Base-by-base conservation (phyloP, 2,797 vertebrate genomes). In the Schizopygopsis malacanthus region DNA sequence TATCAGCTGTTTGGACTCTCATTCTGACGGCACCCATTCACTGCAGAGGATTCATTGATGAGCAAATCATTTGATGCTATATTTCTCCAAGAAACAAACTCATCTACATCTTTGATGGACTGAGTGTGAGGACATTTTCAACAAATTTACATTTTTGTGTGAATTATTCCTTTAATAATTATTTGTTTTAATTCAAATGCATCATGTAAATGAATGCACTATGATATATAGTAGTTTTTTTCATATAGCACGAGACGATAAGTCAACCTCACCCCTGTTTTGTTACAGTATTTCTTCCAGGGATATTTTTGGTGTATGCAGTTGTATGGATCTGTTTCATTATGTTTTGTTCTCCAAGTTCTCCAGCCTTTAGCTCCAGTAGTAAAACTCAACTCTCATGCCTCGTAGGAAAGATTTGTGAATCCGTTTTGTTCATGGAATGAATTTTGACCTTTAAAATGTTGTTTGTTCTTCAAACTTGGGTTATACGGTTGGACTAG, bases 181-280 rank as follows among this genome's bases (percentile, higher is more conserved):
- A 8, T n/a, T 59, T 7, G 12, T 28, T 72, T 72, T 45, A 25
- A 25, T 47, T 16, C 1, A 73, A 47, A 25, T 73, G 22, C 8
- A 4, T 47, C 7, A 6, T 33, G 45, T 20, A 50, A 28, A 73
- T 28, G n/a, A 10, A 52, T 10, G 1, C 70, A 47, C 37, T 70
- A 3, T 70, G 12, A 71, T 71, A n/a, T 73, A 2, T 47, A 1
- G 4, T 33, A 28, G 28, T 28, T 28, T 75, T 75, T 71, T 43
- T 4, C 4, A 7, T 2, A 2, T 2, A 73, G 16, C 5, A 6
- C 1, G n/a, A 1, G 25, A 18, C 10, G 9, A 52, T 4, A 0
- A 33, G 47, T 52, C 72, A 3, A 10, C 15, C 28, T 50, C 45
- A 28, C n/a, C 71, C 71, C 8, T 56, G 4, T 37, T 54, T 33